Evolutionary conservation across 2,888 invertebrate genomes (phyloP), one percentile per base, ranked within the genome.

Genomic region (Uropetala carovei): DNA sequence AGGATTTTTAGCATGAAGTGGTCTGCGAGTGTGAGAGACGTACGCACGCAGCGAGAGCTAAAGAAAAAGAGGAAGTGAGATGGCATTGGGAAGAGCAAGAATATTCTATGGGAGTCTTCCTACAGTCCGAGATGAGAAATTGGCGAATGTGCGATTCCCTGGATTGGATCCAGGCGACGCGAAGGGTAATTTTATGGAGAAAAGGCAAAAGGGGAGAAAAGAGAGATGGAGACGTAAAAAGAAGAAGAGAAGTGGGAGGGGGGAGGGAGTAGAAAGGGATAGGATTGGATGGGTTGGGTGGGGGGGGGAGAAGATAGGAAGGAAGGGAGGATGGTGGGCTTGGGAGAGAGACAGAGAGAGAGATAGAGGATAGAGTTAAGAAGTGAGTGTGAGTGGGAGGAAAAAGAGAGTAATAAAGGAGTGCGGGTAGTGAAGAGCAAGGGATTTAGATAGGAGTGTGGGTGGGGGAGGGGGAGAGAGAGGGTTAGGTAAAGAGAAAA

Each of bases 111-210:
- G 16, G 64, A 64, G 16, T 7, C 22, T 13, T 11, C 27, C 27
- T 75, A 75, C 22, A 75, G 75, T 27, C 13, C 75, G 27, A 75
- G 60, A 60, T 27, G 75, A 27, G 75, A 75, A 22, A 75, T 75
- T 22, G 22, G 75, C 22, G 27, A 27, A 75, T 75, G 75, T 43
- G 43, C 83, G 43, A 5, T 16, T 83, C 43, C n/a, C 64, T 89
- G 64, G 89, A 89, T n/a, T 89, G 64, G 27, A 89, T 89, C 64
- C 64, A 89, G 64, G 64, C 3, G 64, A 68, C 64, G n/a, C 27
- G 56, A 56, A 9, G 18, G 18, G 56, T 64, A 18, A 64, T 64
- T 7, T 83, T 7, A 83, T 43, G n/a, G 5, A n/a, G 5, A 18
- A 30, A 16, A 43, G 16, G 57, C n/a, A 59, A 22, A 60, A 1